Base-by-base conservation (phyloP, 2,888 invertebrate species). In the Latrodectus elegans region DNA sequence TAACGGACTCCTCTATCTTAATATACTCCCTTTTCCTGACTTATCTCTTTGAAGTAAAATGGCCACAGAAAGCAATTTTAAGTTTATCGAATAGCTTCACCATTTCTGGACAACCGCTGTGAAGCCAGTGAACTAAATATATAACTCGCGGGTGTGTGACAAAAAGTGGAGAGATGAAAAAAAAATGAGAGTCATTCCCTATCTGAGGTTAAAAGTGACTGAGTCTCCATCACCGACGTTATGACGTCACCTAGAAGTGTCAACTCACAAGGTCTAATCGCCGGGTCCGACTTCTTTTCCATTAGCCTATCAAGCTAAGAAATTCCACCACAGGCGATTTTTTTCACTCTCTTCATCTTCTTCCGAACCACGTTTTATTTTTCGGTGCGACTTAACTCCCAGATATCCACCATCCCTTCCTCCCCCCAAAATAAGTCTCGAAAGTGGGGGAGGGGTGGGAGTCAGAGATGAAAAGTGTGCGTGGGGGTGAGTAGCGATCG, bases 201-300 rank as follows among this genome's bases (percentile, higher is more conserved):
- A 87, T 87, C 86, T 67, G 77, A 71, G 86, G 86, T 81, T 87
- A 81, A 87, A 86, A 87, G 86, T 87, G 77, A 87, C 81, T 81
- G 71, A 26, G 85, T 77, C 82, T 75, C 82, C 81, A 80, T 80
- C 80, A 81, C 65, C 17, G 64, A 38, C 80, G 51, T 73, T 73
- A 76, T 86, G 85, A 87, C 86, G 86, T 87, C 86, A 87, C 81
- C 52, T 76, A 80, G 80, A 86, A 71, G 85, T 86, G 85, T 86
- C 85, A 86, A 86, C 85, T 75, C 53, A 67, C 17, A 60, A 79
- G 86, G 86, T 81, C 86, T 87, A 87, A 87, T 87, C 86, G 84
- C 17, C 55, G 51, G 65, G 84, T 78, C 84, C 84, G 55, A 84
- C 84, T 79, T 65, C 78, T 75, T 52, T 87, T 88, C 88, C 88